Evolutionary conservation across 2,113 vertebrate genomes (phyloP).

Genomic region (Nanorana parkeri): DNA sequence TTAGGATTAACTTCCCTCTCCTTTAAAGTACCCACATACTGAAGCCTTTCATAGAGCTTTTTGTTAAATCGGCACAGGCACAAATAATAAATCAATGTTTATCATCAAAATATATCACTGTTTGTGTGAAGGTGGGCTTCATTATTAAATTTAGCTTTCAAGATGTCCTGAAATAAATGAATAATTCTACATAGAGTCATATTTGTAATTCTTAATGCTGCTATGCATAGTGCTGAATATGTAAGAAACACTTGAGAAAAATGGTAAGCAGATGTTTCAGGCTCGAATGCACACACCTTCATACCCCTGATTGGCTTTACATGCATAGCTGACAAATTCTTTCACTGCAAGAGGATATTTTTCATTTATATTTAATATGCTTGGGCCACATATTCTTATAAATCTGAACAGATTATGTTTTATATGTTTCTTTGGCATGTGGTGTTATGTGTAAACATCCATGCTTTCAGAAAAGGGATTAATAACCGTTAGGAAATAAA

Average conservation of each 20-base stretch:
- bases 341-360: background rate
- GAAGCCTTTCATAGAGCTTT: background rate
- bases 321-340: background rate
- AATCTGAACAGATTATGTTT: background rate
- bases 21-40: background rate
- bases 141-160: background rate
- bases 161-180: background rate
- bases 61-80: background rate
- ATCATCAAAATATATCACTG: background rate
- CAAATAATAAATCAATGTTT: background rate
- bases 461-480: background rate
- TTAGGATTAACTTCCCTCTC: background rate
- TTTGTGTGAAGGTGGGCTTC: background rate
- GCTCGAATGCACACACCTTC: background rate
- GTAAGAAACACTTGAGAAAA: constrained; percentile 10
- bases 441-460: background rate
- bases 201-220: background rate
- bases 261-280: background rate
- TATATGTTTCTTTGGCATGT: background rate
- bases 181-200: background rate
- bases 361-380: constrained; percentile 1
- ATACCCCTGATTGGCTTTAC: background rate
- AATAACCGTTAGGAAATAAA: too few relatives aligned
- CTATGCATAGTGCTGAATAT: background rate
- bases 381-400: background rate